phyloP scores from a whole-genome alignment of 2,797 vertebrate species.

The Melopsittacus undulatus region DNA sequence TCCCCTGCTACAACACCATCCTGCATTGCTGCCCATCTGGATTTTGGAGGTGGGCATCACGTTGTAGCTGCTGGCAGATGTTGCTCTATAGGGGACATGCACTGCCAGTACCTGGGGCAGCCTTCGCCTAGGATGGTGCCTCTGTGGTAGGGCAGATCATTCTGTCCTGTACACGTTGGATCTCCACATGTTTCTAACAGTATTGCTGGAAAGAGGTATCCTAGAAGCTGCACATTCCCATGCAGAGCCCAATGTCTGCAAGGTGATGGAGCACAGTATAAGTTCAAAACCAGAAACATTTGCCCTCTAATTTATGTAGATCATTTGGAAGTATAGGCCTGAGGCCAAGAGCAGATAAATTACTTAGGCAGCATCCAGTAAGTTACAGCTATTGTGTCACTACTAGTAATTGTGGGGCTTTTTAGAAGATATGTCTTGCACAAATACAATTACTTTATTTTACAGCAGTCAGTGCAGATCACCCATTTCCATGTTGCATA shows the following conservation, averaged over 20 bases:
- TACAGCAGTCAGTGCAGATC: conserved; percentile 12
- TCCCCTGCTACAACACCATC: background rate
- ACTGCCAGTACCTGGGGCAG: fast-evolving
- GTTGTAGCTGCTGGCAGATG: background rate
- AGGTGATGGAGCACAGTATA: background rate
- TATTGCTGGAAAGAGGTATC: background rate
- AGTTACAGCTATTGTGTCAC: background rate
- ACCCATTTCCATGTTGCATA: conserved; percentile 25
- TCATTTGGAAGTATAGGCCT: background rate
- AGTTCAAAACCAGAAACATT: background rate
- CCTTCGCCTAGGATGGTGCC: background rate
- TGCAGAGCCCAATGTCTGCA: background rate
- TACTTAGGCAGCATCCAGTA: background rate
- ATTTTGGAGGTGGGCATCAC: background rate
- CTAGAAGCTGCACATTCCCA: background rate
- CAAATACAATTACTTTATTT: conserved; percentile 23
- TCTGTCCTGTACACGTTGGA: background rate
- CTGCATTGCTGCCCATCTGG: background rate
- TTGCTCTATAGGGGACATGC: background rate
- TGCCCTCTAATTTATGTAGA: background rate
- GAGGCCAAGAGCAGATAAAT: background rate
- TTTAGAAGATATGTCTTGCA: conserved; percentile 23
- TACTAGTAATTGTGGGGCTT: background rate
- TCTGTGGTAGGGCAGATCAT: background rate
- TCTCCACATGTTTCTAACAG: fast-evolving